A percentile compares a stretch with the other conserved stretches of the same genome.
Evolutionary conservation across 2,888 invertebrate genomes (phyloP).

Genomic region (Meteorus cinctellus): DNA sequence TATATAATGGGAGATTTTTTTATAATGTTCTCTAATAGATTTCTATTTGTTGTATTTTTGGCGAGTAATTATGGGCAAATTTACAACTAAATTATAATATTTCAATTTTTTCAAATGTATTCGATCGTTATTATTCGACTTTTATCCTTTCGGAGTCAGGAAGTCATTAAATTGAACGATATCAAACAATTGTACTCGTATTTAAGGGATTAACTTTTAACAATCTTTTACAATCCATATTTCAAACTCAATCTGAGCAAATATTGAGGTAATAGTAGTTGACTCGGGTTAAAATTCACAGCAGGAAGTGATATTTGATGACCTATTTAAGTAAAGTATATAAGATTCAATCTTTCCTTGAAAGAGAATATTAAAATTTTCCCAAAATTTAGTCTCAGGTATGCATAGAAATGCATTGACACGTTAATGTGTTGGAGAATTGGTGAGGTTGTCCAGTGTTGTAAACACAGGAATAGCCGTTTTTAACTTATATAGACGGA

Average conservation of each 20-base stretch:
- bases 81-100: background rate
- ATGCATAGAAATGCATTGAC: background rate
- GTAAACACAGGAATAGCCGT: background rate
- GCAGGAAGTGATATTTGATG: background rate
- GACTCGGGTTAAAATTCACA: background rate
- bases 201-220: slow-evolving; percentile 9
- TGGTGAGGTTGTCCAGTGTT: background rate
- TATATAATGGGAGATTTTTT: background rate
- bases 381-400: background rate
- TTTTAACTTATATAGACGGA: background rate
- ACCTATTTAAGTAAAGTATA: background rate
- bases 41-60: background rate
- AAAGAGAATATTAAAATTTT: background rate
- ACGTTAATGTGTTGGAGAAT: background rate
- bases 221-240: slow-evolving; percentile 2
- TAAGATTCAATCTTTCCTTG: background rate
- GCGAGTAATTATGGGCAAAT: background rate
- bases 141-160: background rate
- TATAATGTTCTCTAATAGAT: background rate
- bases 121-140: background rate
- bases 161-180: background rate
- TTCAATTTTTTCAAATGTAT: background rate
- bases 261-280: background rate
- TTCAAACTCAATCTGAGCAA: background rate
- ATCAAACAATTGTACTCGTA: background rate